Base-by-base conservation (phyloP, 1,140 invertebrate genomes). In the Mycetomoellerius zeteki region DNA sequence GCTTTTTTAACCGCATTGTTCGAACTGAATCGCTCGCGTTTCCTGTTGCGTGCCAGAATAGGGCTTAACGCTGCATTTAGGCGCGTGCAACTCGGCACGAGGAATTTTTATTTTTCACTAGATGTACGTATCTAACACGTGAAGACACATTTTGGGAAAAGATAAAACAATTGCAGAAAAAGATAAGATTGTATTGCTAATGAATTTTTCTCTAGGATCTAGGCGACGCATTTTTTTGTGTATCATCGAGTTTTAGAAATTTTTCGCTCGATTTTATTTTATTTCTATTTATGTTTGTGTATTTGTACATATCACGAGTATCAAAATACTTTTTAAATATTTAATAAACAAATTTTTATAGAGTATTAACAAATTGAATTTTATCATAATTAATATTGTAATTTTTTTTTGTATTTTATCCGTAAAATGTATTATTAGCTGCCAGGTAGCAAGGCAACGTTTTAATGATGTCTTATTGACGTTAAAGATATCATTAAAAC, bases 21-120 rank as follows among this genome's bases (percentile, higher is more conserved):
- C 58, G 76, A 58, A 64, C 50, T 65, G 64, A 60, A 87, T 24
- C 77, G 33, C 76, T 91, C 54, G 77, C 16, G 67, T 52, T 90
- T 91, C 90, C 90, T 78, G 89, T 91, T 91, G 87, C 89, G 87
- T 91, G 90, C 52, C 43, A 76, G 73, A 69, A 87, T 73, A 67
- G 72, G 86, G 62, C 33, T 82, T 86, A 84, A 91, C 72, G 54
- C 75, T 88, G 84, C 21, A 85, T 86, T 90, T 88, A 86, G 84
- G 71, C 71, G 69, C 77, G 89, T 77, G 62, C 81, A 24, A 37
- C 65, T 67, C 72, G 67, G 65, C 60, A 86, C 58, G 54, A 73
- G 76, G 73, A 91, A 91, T 90, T 81, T 90, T 77, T 88, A 24
- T 65, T 62, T 65, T 88, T 86, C 37, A 60, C 62, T 10, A n/a